Base-by-base conservation (phyloP, 2,113 vertebrate species). In the Thinocorus orbignyianus region DNA sequence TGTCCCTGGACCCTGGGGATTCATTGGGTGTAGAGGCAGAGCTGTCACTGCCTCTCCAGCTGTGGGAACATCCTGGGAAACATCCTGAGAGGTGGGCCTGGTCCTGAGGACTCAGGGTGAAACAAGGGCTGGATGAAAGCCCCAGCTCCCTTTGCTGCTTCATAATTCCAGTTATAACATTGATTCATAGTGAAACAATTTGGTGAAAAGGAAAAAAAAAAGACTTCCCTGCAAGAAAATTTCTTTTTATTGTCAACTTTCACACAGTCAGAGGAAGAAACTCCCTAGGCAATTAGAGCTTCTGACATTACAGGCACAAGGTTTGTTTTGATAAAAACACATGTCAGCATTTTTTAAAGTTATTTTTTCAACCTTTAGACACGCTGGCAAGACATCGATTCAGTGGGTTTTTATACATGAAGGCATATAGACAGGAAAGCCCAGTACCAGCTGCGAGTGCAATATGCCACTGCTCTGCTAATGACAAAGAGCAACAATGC, bases 241-340 rank as follows among this genome's bases (percentile, higher is more conserved):
- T 84, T 85, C 69, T 65, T 92, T 94, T 87, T 79, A 64, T 81
- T 80, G 66, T 86, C 92, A 92, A 13, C 92, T 88, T 95, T 61
- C 60, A 91, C 69, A 81, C 54, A 91, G 69, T 74, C 52, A 52
- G 72, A 88, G 55, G 48, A 86, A 88, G 79, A 89, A 84, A 93
- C 61, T 92, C 86, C 82, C 82, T 26, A 33, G 68, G 82, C 68
- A 92, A 71, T 91, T 76, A 78, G 44, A 94, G 69, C 65, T 79
- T 84, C 86, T 91, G 72, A 84, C n/a, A 49, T 72, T 94, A 65
- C 69, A 92, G 61, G 49, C 86, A 79, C n/a, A 76, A 79, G 77
- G 52, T 79, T 85, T 87, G 70, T 85, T 96, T 96, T 76, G 77
- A 92, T 83, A 81, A 93, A 94, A 93, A 87, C 77, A 55, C 17